phyloP scores from a whole-genome alignment of 2,113 vertebrate genomes.

The Rhabdornis inornatus region DNA sequence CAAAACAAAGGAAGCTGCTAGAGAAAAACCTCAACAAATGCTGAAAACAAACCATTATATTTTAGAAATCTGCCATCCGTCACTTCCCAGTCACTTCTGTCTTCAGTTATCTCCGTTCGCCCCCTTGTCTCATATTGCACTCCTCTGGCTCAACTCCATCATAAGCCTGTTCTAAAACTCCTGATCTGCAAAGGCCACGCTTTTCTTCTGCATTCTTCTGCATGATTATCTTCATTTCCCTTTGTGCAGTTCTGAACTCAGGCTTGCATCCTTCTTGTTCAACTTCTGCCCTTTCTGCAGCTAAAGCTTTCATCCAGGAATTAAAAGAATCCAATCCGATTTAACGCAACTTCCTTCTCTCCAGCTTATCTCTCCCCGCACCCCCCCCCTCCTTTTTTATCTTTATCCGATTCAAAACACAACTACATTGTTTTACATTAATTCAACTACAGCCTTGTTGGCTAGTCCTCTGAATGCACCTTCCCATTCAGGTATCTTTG shows the following conservation, averaged over 20 bases:
- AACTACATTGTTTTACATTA: not conserved
- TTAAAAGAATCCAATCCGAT: slow-evolving; percentile 27
- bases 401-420: not conserved
- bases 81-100: not conserved
- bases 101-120: not conserved
- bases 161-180: not conserved
- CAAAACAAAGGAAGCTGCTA: not conserved
- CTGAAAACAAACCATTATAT: not conserved
- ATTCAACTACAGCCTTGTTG: not conserved
- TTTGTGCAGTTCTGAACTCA: not conserved
- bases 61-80: not conserved
- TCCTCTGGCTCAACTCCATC: not conserved
- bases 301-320: slow-evolving; percentile 52
- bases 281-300: slow-evolving; percentile 3
- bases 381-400: not conserved
- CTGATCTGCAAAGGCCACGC: not conserved
- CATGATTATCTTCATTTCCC: not conserved
- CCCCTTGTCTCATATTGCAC: not conserved
- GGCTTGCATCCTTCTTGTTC: not conserved
- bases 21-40: not conserved
- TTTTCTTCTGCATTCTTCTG: not conserved
- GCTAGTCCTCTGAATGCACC: not conserved
- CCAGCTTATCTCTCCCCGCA: not conserved
- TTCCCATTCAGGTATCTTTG: not conserved
- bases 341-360: not conserved